Evolutionary conservation across 2,797 vertebrate genomes (phyloP).

Genomic region (Neoniphon sammara): DNA sequence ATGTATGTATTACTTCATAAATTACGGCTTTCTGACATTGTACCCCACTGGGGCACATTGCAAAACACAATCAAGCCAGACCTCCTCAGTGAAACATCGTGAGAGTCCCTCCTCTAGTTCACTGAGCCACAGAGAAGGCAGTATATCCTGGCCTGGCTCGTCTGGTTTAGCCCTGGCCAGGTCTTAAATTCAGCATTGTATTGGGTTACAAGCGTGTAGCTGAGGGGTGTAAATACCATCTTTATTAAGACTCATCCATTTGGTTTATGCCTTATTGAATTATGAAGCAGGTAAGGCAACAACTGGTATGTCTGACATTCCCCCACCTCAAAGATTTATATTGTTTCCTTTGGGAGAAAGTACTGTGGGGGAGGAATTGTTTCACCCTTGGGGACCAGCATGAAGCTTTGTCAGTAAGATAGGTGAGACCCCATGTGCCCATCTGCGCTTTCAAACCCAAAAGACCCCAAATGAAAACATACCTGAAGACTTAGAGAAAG

Average conservation of each 20-base stretch:
- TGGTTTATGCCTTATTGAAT: slow-evolving; percentile 79
- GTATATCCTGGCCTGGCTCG: slow-evolving; percentile 52
- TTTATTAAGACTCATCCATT: slow-evolving; percentile 79
- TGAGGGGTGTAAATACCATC: slow-evolving; percentile 72
- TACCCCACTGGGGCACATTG: slow-evolving; percentile 28
- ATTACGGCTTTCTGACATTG: slow-evolving; percentile 25
- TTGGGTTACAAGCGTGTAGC: slow-evolving; percentile 69
- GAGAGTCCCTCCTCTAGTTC: slow-evolving; percentile 33
- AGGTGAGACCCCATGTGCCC: slow-evolving; percentile 27
- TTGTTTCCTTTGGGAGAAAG: slow-evolving; percentile 56
- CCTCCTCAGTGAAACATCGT: slow-evolving; percentile 35
- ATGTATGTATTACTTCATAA: slow-evolving; percentile 22
- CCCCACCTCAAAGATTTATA: slow-evolving; percentile 53
- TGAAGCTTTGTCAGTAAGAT: slow-evolving; percentile 52
- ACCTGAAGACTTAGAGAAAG: slow-evolving; percentile 30
- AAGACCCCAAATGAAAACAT: slow-evolving; percentile 54
- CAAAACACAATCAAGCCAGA: slow-evolving; percentile 36
- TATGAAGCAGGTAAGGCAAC: slow-evolving; percentile 69
- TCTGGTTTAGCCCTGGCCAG: slow-evolving; percentile 53
- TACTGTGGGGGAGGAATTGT: slow-evolving; percentile 30
- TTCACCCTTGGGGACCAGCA: slow-evolving; percentile 42
- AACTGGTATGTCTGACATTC: slow-evolving; percentile 67
- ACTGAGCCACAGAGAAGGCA: slow-evolving; percentile 48
- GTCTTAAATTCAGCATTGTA: slow-evolving; percentile 71
- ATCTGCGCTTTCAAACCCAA: slow-evolving; percentile 54